Evolutionary conservation across 1,140 invertebrate genomes (phyloP), one percentile per base, ranked within the genome.

Genomic region (Asobara japonica): DNA sequence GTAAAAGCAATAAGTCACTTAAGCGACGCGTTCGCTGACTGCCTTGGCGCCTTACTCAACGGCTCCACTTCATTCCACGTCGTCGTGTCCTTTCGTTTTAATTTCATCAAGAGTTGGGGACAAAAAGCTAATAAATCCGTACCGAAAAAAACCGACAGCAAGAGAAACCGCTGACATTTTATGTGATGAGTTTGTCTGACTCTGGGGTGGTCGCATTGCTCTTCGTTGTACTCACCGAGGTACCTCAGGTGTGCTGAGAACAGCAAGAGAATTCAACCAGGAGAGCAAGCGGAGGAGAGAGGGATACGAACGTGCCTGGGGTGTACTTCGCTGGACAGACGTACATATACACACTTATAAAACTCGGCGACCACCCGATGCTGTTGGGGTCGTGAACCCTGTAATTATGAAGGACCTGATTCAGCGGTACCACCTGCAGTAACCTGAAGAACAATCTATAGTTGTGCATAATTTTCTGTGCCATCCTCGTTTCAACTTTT

Each of bases 331-430:
- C 30, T 41, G 45, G 51, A 56, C 51, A 56, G 51, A 36, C 11
- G 11, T 22, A 56, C 51, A 56, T 22, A 51, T 6, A 56, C 22
- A 56, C 20, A 36, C 67, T 22, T 20, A 69, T 45, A 45, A 18
- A n/a, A 45, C 41, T 62, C 60, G 61, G 18, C 22, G 67, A 56
- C 65, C 20, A 41, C 72, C 31, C 51, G 61, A 74, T 71, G 38
- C 71, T 69, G 72, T 65, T 69, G 68, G 41, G 65, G 33, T 65
- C 4, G 64, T 73, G 69, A 73, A 77, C 74, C 76, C 76, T 74
- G 73, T 76, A 75, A 79, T 79, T 77, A 79, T 75, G 72, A 74
- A 66, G 73, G 77, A 79, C 77, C 77, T 56, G 36, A 65, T 65
- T 3, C 41, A 22, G 20, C 38, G 65, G 65, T 67, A 67, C 65